These are phyloP conservation scores for Macaria notata DNA, from an alignment of 2,888 invertebrate genomes.

Conservation along the genomic window DNA sequence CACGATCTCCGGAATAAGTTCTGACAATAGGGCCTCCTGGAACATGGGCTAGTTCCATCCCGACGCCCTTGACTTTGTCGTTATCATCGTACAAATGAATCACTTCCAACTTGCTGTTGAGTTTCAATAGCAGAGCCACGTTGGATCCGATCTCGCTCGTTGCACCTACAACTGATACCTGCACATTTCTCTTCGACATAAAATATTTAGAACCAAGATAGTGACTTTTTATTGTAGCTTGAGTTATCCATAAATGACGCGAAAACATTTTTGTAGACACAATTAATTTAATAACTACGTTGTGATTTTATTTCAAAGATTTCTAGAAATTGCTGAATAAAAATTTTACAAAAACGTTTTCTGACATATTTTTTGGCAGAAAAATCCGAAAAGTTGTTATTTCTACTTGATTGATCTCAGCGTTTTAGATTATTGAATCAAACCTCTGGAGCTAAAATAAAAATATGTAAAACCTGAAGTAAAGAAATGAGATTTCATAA, in stretches of 20 bases:
- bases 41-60: conserved; percentile 49
- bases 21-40: conserved; percentile 49
- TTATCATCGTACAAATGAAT: conserved; percentile 57
- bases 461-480: too few species aligned
- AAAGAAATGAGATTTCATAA: too few species aligned
- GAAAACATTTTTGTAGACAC: conserved; percentile 17
- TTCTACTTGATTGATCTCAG: too few species aligned
- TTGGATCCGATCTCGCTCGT: conserved; percentile 55
- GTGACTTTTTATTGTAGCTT: conserved; percentile 17
- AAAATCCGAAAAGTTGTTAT: too few species aligned
- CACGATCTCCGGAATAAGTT: conserved; percentile 40
- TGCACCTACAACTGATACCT: conserved; percentile 59
- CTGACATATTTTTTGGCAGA: too few species aligned
- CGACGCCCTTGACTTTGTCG: conserved; percentile 48
- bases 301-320: too few species aligned
- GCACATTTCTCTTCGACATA: conserved; percentile 42
- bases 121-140: conserved; percentile 54
- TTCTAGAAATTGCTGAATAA: too few species aligned
- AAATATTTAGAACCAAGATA: conserved; percentile 13
- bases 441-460: too few species aligned
- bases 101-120: conserved; percentile 49
- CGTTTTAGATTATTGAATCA: too few species aligned
- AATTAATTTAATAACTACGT: too few species aligned
- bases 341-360: too few species aligned
- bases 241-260: conserved; percentile 16